Base-by-base conservation (phyloP, 2,113 vertebrate genomes). In the Calidris pugnax region DNA sequence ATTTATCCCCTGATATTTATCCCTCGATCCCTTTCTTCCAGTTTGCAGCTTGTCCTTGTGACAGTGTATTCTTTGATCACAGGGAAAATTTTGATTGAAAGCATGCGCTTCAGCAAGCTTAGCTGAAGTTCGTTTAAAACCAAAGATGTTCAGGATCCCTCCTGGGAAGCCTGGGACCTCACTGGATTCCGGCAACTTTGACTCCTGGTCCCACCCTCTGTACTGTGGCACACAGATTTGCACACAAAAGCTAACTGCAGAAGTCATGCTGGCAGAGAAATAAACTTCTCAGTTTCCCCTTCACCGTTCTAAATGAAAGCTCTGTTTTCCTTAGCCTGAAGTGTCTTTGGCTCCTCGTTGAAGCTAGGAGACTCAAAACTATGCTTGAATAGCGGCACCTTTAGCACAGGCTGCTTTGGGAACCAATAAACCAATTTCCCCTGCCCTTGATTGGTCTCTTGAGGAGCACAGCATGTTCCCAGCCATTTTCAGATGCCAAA, bases 401-500 rank as follows among this genome's bases (percentile, higher is more conserved):
- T 97, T 95, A 84, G 80, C 1, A 4, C 87, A 97, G 74, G 73
- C 67, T 86, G 96, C 87, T 97, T 92, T 88, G 94, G 95, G 94
- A 97, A 96, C 93, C 93, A 93, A 82, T 94, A 96, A 97, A 96
- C 95, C 90, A 91, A 96, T 97, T 98, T 98, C 71, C 87, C 86
- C 88, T 95, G 93, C 97, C 97, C 97, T 89, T 84, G 78, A 95
- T 96, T 96, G 95, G 97, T 98, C 97, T 98, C 98, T 96, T 60
- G 96, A 98, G 97, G 85, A 98, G 94, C 96, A 87, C 96, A 98
- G 97, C 95, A 83, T 94, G 97, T 95, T 98, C 75, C 95, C 94
- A 97, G 97, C 89, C 97, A 98, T 97, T 98, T 98, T 96, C 95
- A 97, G 97, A 97, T 96, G 90, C 97, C 98, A 98, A 97, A 97